Evolutionary conservation across 2,797 vertebrate species (phyloP).

Genomic region (Sebastes aleutianus): DNA sequence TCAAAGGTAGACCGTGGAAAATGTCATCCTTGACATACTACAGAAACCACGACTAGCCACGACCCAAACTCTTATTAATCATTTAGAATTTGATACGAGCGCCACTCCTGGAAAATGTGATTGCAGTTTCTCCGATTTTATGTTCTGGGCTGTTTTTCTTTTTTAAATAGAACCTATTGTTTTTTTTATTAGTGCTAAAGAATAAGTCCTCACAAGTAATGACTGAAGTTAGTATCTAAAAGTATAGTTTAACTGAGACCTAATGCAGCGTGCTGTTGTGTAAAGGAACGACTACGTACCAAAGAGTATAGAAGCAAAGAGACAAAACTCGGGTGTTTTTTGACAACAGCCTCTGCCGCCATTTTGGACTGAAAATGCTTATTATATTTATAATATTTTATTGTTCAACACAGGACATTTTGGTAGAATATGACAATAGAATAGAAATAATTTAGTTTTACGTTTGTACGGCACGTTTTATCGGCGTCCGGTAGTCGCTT

Average conservation of each 20-base stretch:
- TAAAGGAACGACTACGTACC: neutral
- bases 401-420: too few species aligned
- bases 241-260: neutral
- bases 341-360: too few species aligned
- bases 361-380: too few species aligned
- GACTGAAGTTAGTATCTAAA: neutral
- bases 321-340: too few species aligned
- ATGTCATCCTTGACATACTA: conserved; percentile 10
- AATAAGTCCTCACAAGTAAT: neutral
- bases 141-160: neutral
- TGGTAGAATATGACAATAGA: too few species aligned
- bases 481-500: too few species aligned
- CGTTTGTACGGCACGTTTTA: too few species aligned
- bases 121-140: neutral
- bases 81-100: conserved; percentile 13
- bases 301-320: too few species aligned
- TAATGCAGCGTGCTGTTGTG: neutral
- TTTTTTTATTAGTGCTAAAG: neutral
- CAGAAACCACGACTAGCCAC: conserved; percentile 4
- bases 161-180: neutral
- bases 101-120: conserved; percentile 29
- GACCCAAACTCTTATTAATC: conserved; percentile 8
- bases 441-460: too few species aligned
- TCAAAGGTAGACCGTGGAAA: conserved; percentile 10
- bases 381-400: too few species aligned